Evolutionary conservation across 1,140 invertebrate genomes (phyloP), one percentile per base, ranked within the genome.

Genomic region (Drosophila pallidifrons): DNA sequence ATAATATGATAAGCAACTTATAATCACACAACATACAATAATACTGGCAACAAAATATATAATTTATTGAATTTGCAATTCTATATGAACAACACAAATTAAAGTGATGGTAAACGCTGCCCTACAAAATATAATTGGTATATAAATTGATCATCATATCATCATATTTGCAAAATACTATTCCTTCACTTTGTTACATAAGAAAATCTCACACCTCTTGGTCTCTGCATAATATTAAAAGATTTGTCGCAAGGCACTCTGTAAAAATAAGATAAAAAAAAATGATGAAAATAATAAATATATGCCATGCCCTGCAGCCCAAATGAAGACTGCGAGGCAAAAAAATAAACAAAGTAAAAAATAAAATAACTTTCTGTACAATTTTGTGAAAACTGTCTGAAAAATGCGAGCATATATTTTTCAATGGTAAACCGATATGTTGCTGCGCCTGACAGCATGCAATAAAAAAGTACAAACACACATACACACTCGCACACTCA

Each of bases 391-490:
- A 88, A 83, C 74, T 83, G 85, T 88, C 83, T 88, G 67, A 88
- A 88, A 88, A 88, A 83, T 89, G 61, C 67, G 61, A 75, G 47
- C 68, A 57, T 72, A 83, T 85, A 85, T 88, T 69, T 88, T 70
- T 83, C 70, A 83, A 88, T 88, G 83, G 85, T 73, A 78, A 88
- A 81, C 81, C 83, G 77, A 88, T 89, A 87, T 88, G 79, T 81
- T 75, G 77, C 77, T 88, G 83, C 70, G 80, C 67, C 83, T 88
- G 83, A 83, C 83, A 88, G 83, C 60, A 45, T 75, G 80, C 85
- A 81, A 88, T 88, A 88, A 88, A 83, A 87, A 77, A 61, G 59
- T 47, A 69, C 60, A 76, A 60, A 72, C 47, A 57, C 41, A 70
- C 69, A 46, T 46, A 65, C 43, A 66, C 46, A 45, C 25, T 43